These are phyloP conservation scores for Physeter macrocephalus DNA, from an alignment of 2,113 vertebrate genomes.

Conservation along the genomic window DNA sequence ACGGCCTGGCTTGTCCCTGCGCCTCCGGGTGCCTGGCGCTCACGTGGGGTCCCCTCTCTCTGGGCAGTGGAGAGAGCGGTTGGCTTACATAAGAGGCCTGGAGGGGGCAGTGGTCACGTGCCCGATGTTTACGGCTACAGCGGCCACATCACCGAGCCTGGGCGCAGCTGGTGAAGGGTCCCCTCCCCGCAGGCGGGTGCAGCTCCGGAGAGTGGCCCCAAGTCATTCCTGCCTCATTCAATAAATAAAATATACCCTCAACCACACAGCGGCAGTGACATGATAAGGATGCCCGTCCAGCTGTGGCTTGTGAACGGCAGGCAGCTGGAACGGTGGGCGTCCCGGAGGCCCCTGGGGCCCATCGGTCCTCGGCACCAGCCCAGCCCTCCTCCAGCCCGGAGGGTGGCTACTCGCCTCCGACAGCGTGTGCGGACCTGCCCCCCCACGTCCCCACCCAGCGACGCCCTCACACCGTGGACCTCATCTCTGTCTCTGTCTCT, in stretches of 20 bases:
- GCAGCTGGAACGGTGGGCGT: accelerated
- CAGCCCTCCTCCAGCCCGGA: neutral
- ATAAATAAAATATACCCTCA: neutral
- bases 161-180: neutral
- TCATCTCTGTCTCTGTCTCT: neutral
- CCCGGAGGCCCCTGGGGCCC: neutral
- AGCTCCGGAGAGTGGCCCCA: neutral
- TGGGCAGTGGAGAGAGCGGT: neutral
- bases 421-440: neutral
- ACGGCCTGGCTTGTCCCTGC: accelerated
- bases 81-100: accelerated
- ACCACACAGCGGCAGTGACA: accelerated
- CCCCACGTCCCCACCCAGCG: accelerated
- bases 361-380: neutral
- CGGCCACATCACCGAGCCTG: neutral
- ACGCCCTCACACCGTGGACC: neutral
- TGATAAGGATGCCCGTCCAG: accelerated
- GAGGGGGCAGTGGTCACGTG: neutral
- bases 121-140: neutral
- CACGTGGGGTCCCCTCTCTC: accelerated
- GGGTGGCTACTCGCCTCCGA: too few species aligned
- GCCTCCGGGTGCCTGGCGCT: accelerated
- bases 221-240: neutral
- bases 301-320: accelerated
- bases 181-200: accelerated